Evolutionary conservation across 1,140 invertebrate species (phyloP), one percentile per base, ranked within the genome.

Genomic region (Bombus fervidus): DNA sequence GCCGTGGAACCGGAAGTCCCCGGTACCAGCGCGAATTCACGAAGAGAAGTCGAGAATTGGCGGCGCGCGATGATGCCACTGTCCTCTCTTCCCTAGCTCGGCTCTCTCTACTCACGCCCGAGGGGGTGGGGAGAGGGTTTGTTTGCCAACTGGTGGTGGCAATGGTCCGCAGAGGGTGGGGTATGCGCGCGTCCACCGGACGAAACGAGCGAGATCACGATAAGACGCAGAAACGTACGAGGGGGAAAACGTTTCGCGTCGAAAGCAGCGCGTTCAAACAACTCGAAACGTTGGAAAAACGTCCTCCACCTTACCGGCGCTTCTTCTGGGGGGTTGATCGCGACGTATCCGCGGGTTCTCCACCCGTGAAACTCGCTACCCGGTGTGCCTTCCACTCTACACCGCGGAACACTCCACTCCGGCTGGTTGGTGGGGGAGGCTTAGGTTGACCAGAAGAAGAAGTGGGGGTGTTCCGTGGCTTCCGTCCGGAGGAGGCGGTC

Each of bases 281-380:
- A 53, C 47, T 71, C 37, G 69, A 71, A 71, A 39, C 37, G 34
- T 15, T 41, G 37, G 18, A 41, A 72, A 22, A 41, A 28, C 22
- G 25, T 39, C 10, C 25, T 28, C 71, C 47, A 12, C 47, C n/a
- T 75, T 34, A 25, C 9, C 74, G 53, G 13, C 22, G 43, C 25
- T 74, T 43, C 41, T 76, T 41, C 41, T 53, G 59, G 74, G 80
- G 83, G 82, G 81, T 64, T 77, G 80, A 81, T 85, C 78, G 80
- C 80, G 76, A 80, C 57, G 76, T 73, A 89, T 75, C 75, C 87
- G 66, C 83, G 59, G 81, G 79, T 89, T 89, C 88, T 89, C 81
- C 88, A 86, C 87, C 75, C 84, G 87, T 83, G 84, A 57, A 85
- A 88, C 88, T 88, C 88, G 88, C 74, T 89, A 76, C 83, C 78